Percentiles rank a stretch among this genome's conserved stretches.
These are phyloP conservation scores for Volucella inflata DNA, from an alignment of 2,888 invertebrate genomes.

Conservation along the genomic window DNA sequence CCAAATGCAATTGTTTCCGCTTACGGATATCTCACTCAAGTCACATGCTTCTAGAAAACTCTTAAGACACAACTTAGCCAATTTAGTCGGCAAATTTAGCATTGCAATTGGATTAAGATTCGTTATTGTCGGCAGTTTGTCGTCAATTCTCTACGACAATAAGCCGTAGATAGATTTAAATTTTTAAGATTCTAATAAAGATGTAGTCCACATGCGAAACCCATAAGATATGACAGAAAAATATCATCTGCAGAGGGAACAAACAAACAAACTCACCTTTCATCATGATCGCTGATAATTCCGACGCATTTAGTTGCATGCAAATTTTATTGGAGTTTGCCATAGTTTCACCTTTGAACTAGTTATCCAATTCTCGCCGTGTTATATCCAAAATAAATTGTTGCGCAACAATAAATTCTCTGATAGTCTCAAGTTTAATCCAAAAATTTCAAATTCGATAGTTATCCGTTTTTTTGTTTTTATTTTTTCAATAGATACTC, in stretches of 20 bases:
- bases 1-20: too few species aligned
- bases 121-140: too few species aligned
- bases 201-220: too few species aligned
- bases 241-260: too few species aligned
- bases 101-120: too few species aligned
- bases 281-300: constrained; percentile 82
- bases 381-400: constrained; percentile 49
- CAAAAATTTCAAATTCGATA: constrained; percentile 23
- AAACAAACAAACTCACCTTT: constrained; percentile 79
- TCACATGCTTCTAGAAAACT: too few species aligned
- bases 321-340: constrained; percentile 79
- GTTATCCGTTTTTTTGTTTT: constrained; percentile 35
- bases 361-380: background rate
- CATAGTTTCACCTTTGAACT: constrained; percentile 27
- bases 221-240: too few species aligned
- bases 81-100: too few species aligned
- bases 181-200: background rate
- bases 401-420: constrained; percentile 22
- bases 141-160: background rate
- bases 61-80: too few species aligned
- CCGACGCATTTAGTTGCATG: constrained; percentile 82
- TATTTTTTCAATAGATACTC: background rate
- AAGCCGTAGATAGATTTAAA: background rate
- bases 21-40: too few species aligned
- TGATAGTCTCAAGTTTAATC: constrained; percentile 47